Evolutionary conservation across 2,797 vertebrate species (phyloP).

Genomic region (Eutrigla gurnardus): DNA sequence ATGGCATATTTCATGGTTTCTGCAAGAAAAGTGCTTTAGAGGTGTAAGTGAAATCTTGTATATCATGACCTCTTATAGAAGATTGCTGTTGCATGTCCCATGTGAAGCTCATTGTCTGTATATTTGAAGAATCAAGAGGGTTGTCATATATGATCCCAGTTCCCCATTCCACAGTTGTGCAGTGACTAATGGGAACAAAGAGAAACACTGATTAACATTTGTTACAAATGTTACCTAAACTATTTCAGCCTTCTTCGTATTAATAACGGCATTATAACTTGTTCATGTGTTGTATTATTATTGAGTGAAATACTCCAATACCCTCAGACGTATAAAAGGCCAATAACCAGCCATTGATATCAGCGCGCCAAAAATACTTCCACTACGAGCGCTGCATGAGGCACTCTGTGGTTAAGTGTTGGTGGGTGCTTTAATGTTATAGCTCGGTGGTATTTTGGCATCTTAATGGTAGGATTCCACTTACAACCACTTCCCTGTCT

Average conservation of each 20-base stretch:
- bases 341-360: background rate
- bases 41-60: background rate
- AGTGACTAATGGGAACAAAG: constrained; percentile 20
- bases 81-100: background rate
- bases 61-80: background rate
- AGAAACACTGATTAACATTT: background rate
- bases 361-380: background rate
- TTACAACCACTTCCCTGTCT: background rate
- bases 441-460: background rate
- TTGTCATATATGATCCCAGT: background rate
- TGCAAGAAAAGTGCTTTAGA: background rate
- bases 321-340: background rate
- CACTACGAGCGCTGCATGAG: background rate
- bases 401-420: background rate
- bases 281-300: constrained; percentile 1
- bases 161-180: background rate
- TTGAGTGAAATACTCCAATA: background rate
- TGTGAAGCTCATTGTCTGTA: background rate
- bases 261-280: background rate
- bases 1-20: background rate
- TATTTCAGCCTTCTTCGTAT: background rate
- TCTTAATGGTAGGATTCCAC: background rate
- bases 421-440: background rate
- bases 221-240: background rate
- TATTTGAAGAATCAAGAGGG: background rate